Evolutionary conservation across 2,113 vertebrate genomes (phyloP), one percentile per base, ranked within the genome.

Genomic region (Nymphicus hollandicus): DNA sequence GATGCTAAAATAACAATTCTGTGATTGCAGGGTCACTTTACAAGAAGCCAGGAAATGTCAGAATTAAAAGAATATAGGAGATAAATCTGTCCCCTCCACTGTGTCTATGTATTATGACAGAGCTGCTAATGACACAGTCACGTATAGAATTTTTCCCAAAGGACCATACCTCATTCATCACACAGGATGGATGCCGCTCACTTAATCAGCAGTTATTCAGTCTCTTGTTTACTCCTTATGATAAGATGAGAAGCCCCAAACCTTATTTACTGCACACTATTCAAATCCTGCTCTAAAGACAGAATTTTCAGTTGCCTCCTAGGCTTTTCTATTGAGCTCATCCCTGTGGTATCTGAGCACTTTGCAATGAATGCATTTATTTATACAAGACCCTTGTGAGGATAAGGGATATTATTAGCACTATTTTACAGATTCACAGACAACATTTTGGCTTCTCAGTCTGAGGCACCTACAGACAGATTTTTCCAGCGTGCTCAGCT

Each of bases 171-270:
- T 69, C 77, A 84, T 94, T 96, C 86, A 87, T 81, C 46, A 78
- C 4, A 6, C 39, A 92, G 72, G 80, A 89, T 10, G 33, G 65
- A 89, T 85, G 78, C 44, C 89, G 31, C 70, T 94, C 69, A 39
- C 39, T 95, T 96, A 86, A 95, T 96, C 90, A 96, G 73, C 91
- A 92, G 88, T 89, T 94, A 94, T 96, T 96, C 79, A 64, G 43
- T 37, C 77, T 89, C 56, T 77, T 91, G 56, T 95, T 96, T 95
- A 92, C 65, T 94, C 86, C 84, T 41, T 60, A 82, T 88, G 88
- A 79, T 78, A 71, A 91, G 81, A 85, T 18, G 70, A 87, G 89
- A 91, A 44, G 56, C 77, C 66, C 49, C 66, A 50, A 87, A 24
- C 73, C 49, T 95, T 95, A 72, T 94, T 92, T 96, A 78, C 93